These are phyloP conservation scores for Xyrichtys novacula DNA, from an alignment of 2,797 vertebrate genomes.

Conservation along the genomic window DNA sequence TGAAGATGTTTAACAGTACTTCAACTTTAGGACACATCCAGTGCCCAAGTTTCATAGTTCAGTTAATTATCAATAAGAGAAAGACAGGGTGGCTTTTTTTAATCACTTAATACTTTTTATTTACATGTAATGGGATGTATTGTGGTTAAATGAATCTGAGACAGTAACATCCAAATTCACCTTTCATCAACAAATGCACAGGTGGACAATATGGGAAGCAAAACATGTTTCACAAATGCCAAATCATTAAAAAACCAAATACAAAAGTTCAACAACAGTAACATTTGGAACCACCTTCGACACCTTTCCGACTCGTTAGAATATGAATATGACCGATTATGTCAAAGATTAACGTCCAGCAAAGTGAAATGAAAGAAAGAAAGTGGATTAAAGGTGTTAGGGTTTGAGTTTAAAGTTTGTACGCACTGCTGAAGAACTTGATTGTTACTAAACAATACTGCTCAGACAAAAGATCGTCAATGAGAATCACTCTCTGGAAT, in stretches of 20 bases:
- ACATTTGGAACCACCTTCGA: constrained; percentile 50
- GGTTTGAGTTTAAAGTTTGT: constrained; percentile 45
- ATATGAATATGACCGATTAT: constrained; percentile 17
- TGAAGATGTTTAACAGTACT: too few species aligned
- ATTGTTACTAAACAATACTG: constrained; percentile 30
- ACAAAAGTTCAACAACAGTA: constrained; percentile 49
- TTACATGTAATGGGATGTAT: constrained; percentile 76
- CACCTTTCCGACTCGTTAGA: constrained; percentile 35
- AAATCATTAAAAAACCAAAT: constrained; percentile 44
- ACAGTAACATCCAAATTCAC: constrained; percentile 47
- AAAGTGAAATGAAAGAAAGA: constrained; percentile 12
- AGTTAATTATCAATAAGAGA: background rate
- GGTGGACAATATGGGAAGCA: constrained; percentile 48
- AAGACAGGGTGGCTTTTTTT: background rate
- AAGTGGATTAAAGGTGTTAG: constrained; percentile 18
- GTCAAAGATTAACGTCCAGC: constrained; percentile 24
- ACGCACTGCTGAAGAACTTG: constrained; percentile 27
- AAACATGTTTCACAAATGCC: constrained; percentile 57
- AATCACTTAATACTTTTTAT: constrained; percentile 73
- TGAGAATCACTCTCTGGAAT: constrained; percentile 51
- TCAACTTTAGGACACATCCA: too few species aligned
- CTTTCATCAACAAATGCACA: constrained; percentile 60
- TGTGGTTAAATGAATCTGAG: constrained; percentile 36
- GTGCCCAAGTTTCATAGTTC: background rate
- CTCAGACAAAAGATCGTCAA: constrained; percentile 13